These are phyloP conservation scores for Acholoe squamosa DNA, from an alignment of 2,888 invertebrate species.

Conservation along the genomic window DNA sequence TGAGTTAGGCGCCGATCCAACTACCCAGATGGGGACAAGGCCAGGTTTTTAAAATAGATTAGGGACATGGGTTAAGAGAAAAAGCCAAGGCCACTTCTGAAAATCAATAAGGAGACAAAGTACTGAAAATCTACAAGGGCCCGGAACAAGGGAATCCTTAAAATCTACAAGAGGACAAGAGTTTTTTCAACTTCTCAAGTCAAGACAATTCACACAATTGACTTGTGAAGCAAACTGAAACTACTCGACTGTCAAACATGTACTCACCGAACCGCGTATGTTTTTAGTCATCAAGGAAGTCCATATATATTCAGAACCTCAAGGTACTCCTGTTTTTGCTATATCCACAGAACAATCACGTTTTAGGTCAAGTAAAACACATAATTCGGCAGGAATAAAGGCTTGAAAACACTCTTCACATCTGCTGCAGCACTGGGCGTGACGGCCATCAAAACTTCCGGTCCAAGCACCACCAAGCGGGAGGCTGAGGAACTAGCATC, in stretches of 20 bases:
- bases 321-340: neutral
- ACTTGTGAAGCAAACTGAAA: no score
- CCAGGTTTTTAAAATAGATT: no score
- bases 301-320: neutral
- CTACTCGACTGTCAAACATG: neutral
- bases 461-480: constrained; percentile 36
- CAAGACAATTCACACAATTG: no score
- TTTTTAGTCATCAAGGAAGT: neutral
- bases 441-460: constrained; percentile 60
- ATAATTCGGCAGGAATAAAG: neutral
- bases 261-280: neutral
- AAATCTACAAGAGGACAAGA: no score
- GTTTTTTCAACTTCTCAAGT: no score
- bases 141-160: no score
- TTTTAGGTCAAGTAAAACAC: neutral
- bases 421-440: constrained; percentile 44
- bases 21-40: no score
- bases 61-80: no score
- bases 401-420: neutral
- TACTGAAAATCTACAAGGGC: no score
- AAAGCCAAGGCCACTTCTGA: no score
- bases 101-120: no score
- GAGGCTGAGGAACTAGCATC: constrained; percentile 43
- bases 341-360: neutral
- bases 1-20: no score